Evolutionary conservation across 2,113 vertebrate genomes (phyloP), one percentile per base, ranked within the genome.

Genomic region (Carassius auratus): DNA sequence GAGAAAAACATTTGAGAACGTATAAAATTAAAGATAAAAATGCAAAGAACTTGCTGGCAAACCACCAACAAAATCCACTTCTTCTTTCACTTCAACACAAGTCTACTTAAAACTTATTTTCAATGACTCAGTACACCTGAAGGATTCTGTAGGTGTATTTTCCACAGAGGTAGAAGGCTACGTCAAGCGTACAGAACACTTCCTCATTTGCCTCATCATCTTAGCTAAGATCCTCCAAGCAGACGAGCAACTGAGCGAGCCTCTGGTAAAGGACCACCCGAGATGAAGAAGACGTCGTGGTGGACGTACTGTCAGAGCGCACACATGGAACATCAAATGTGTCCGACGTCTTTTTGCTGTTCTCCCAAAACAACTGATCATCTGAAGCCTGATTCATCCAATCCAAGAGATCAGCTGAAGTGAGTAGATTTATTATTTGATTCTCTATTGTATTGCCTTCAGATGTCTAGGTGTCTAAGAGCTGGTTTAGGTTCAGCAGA

Each of bases 151-250:
- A 90, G 61, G 84, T 73, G 87, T 90, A 88, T 89, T 88, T 93
- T 12, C 90, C 93, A 78, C 94, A 95, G 86, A 96, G 92, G 66
- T 94, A 91, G 85, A 96, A 96, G 6, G 94, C 95, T 86, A 96
- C 94, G 14, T 97, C 95, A 86, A 96, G 92, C 0, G 94, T 94
- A 36, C 93, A 95, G 6, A 95, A 96, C 88, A 97, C 93, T 81
- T 97, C 94, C 0, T 96, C 91, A 0, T 94, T 92, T 45, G 94
- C 90, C 77, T 96, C 96, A 2, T 96, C 94, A 0, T 95, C 94
- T 0, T 94, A 95, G 88, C 93, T 94, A 91, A 96, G 92, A 91
- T 97, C 93, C 85, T 97, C 95, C 50, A 96, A 89, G n/a, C 94
- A 95, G 48, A 93, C 94, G 83, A 95, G 91, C 0, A 96, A 95